Conservation (phyloP, 2,888 invertebrate genomes). For the Elegia similella region DNA sequence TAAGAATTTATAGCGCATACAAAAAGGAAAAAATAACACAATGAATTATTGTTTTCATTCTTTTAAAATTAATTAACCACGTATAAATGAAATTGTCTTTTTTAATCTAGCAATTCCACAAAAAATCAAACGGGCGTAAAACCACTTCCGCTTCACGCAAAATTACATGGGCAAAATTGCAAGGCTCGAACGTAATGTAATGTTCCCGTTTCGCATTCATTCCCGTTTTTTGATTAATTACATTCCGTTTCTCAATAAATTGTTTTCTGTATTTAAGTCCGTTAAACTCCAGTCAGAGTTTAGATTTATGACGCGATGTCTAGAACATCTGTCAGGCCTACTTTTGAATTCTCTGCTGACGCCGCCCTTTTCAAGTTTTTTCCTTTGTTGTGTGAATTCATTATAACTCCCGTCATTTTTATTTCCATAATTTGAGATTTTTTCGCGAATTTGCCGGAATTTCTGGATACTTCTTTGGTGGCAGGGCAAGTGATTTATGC, state of each 20-base stretch:
- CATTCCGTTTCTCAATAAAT: background rate
- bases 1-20: no score
- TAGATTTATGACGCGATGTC: slow-evolving; percentile 8
- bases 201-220: background rate
- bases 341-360: background rate
- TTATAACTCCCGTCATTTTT: background rate
- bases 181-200: background rate
- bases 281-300: slow-evolving; percentile 3
- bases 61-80: background rate
- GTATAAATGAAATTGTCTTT: no score
- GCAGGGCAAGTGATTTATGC: no score
- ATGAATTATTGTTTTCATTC: no score
- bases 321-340: background rate
- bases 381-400: background rate
- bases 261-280: background rate
- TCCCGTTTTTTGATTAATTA: background rate
- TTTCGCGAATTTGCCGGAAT: no score
- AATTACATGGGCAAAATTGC: background rate
- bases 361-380: background rate
- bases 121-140: background rate
- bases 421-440: background rate
- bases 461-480: no score
- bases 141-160: background rate
- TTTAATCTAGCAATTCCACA: background rate
- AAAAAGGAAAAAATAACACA: no score